These are phyloP conservation scores for Bombus superbus DNA, from an alignment of 1,140 invertebrate genomes.

Conservation along the genomic window DNA sequence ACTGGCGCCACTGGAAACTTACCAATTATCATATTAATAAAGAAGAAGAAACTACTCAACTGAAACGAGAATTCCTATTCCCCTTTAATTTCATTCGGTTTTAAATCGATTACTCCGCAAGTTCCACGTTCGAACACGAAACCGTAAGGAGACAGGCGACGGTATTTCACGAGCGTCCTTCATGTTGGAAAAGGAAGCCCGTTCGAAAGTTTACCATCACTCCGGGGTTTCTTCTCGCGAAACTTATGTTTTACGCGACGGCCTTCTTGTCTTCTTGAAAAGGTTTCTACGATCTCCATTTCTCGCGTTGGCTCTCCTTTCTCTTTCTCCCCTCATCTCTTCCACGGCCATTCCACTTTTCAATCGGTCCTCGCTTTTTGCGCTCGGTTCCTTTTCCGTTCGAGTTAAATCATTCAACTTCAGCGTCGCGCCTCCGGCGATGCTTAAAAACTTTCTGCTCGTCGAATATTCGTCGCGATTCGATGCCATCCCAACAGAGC, in stretches of 20 bases:
- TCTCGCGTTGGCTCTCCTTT: conserved; percentile 18
- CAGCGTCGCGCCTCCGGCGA: conserved; percentile 21
- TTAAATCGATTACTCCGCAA: not conserved
- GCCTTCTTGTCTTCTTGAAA: conserved; percentile 56
- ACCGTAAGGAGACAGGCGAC: not conserved
- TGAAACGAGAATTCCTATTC: not conserved
- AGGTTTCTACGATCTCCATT: conserved; percentile 61
- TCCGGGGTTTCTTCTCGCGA: conserved; percentile 51
- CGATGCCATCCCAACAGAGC: not conserved
- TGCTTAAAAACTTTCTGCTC: conserved; percentile 29
- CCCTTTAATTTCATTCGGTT: conserved; percentile 6
- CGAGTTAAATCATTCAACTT: conserved; percentile 39
- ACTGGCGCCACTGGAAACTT: not conserved
- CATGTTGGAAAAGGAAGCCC: conserved; percentile 18
- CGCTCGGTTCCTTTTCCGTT: not conserved
- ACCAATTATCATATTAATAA: not conserved
- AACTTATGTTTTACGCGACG: conserved; percentile 65
- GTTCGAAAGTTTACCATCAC: conserved; percentile 60
- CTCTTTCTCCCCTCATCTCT: not conserved
- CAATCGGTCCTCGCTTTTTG: conserved; percentile 30
- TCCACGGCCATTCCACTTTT: conserved; percentile 33
- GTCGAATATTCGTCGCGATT: not conserved
- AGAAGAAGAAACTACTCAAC: not conserved
- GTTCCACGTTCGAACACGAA: not conserved
- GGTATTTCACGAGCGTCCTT: not conserved